These are phyloP conservation scores for Laupala kohalensis DNA, from an alignment of 1,140 invertebrate genomes.

Conservation along the genomic window DNA sequence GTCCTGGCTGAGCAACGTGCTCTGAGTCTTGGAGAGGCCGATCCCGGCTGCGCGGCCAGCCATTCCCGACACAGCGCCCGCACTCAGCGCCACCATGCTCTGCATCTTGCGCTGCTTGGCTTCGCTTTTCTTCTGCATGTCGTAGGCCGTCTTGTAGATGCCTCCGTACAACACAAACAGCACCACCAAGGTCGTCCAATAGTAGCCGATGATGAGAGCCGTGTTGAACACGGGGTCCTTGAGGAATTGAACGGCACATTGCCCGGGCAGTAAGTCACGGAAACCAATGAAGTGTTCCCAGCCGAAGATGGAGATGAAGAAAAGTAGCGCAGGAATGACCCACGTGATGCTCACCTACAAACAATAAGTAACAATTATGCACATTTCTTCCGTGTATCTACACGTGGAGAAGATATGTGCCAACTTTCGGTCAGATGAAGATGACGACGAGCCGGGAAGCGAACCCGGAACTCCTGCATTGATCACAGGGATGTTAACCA, in stretches of 20 bases:
- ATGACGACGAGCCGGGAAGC: no score
- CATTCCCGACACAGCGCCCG: slow-evolving; percentile 77
- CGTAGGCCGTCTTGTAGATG: slow-evolving; percentile 95
- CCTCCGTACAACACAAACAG: slow-evolving; percentile 90
- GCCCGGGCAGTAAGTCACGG: slow-evolving; percentile 68
- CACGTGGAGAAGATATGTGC: no score
- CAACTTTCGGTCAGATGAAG: no score
- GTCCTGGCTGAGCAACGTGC: slow-evolving; percentile 53
- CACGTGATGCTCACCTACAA: slow-evolving; percentile 67
- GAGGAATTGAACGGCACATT: slow-evolving; percentile 95
- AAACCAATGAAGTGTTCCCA: slow-evolving; percentile 97
- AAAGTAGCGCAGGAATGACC: slow-evolving; percentile 91
- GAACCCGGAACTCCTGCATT: no score
- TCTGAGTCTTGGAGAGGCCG: slow-evolving; percentile 63
- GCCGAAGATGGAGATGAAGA: slow-evolving; percentile 97
- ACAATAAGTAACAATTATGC: no score
- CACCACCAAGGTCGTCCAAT: slow-evolving; percentile 90
- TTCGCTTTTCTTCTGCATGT: slow-evolving; percentile 96
- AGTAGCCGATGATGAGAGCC: slow-evolving; percentile 94
- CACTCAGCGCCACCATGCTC: slow-evolving; percentile 78
- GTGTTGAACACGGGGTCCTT: slow-evolving; percentile 97
- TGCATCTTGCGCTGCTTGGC: slow-evolving; percentile 89
- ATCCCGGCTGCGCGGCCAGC: slow-evolving; percentile 75
- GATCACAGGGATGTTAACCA: no score
- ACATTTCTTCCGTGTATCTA: no score